Base-by-base conservation (phyloP, 2,797 vertebrate genomes). In the Benthosema pterotum region DNA sequence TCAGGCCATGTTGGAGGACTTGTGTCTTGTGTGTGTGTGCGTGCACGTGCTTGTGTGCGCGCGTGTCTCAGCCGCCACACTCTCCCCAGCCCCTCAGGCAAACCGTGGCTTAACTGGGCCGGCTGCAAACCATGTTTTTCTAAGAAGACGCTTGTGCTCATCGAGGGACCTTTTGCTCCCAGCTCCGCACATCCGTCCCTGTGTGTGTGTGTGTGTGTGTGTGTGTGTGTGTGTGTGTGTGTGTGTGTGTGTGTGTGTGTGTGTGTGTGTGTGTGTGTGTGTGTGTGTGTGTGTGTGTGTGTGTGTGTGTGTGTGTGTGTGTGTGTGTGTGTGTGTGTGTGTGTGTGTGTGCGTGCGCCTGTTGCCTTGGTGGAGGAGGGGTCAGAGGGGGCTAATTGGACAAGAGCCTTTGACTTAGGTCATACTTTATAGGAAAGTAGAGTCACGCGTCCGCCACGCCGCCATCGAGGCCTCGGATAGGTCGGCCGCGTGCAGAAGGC, bases 1-100 rank as follows among this genome's bases (percentile, higher is more conserved):
- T 97, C 94, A 95, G 90, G 90, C 93, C 87, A 84, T 92, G 89
- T 87, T 83, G 89, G 91, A 14, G 64, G 52, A 90, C 83, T 89
- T 90, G 91, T 87, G 88, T 83, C 88, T 85, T 56, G 57, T 65
- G 51, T 75, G 57, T 72, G 73, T 71, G 59, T 57, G 61, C 53
- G 65, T 42, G 57, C 22, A n/a, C n/a, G 68, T 52, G 42, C 57
- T 59, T 60, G 64, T 46, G 69, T 65, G 54, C 38, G 57, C 60
- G 60, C 55, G 50, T 52, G 15, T 51, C 52, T 67, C 58, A 66
- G 80, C 78, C 72, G 79, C 82, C 75, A 76, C 76, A 63, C 78
- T 74, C 70, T 74, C 70, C 59, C 11, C 32, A 42, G 13, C 71
- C 81, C 81, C 78, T 17, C 63, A 74, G 84, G 83, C 88, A 59